These are phyloP conservation scores for Diacarnus erythraeanus DNA, from an alignment of 37 sponge, comb jelly and placozoan genomes.

Conservation along the genomic window DNA sequence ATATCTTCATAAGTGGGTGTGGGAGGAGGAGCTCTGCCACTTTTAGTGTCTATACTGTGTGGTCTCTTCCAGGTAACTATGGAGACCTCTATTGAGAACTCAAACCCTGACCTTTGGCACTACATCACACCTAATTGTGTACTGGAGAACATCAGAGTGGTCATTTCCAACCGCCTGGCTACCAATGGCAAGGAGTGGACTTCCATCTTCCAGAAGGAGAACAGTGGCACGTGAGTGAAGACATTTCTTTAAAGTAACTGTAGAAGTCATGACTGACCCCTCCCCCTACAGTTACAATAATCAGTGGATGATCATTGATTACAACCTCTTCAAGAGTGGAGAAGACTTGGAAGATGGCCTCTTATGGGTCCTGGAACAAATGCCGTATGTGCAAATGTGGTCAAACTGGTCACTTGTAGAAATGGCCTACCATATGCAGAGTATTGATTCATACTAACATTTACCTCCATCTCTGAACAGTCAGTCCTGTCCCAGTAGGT, in stretches of 20 bases:
- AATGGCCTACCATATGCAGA: neutral
- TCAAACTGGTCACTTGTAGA: neutral
- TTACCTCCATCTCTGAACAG: too few relatives aligned
- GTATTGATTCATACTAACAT: too few relatives aligned
- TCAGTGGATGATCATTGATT: constrained; percentile 98
- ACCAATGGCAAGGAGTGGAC: constrained; percentile 75
- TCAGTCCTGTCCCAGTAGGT: too few relatives aligned
- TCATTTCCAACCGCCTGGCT: constrained; percentile 89
- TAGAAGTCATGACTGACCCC: too few relatives aligned
- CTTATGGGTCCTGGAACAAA: constrained; percentile 91
- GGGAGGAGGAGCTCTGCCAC: too few relatives aligned
- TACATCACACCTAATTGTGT: constrained; percentile 56
- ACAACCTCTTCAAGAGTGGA: constrained; percentile 74
- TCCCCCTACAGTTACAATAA: constrained; percentile 84
- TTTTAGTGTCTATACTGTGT: too few relatives aligned
- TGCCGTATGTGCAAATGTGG: constrained; percentile 64
- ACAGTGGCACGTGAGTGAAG: constrained; percentile 87
- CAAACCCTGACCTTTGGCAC: constrained; percentile 75
- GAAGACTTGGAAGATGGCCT: constrained; percentile 28
- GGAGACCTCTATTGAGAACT: constrained; percentile 94
- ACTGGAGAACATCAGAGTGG: constrained; percentile 68
- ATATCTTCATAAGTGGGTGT: too few relatives aligned
- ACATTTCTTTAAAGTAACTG: too few relatives aligned
- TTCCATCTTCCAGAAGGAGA: constrained; percentile 59
- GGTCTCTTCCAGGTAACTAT: constrained; percentile 58